Conservation (phyloP, 2,797 vertebrate genomes). For the Poliocrania exsul region DNA sequence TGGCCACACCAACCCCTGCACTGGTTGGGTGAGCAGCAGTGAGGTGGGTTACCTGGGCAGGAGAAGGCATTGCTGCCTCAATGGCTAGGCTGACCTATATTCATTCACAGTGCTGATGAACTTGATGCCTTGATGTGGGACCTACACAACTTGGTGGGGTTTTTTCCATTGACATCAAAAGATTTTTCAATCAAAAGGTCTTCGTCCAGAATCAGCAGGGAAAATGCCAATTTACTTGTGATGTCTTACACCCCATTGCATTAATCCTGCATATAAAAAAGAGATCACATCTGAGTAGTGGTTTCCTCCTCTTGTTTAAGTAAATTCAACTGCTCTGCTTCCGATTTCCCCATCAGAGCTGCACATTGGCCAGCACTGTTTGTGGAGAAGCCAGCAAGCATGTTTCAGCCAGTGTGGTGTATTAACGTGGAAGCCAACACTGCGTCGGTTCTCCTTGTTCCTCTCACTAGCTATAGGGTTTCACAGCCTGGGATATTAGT, state of each 20-base stretch:
- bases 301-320: slow-evolving; percentile 5
- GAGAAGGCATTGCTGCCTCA: background rate
- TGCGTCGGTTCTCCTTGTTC: background rate
- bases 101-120: background rate
- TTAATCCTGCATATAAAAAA: background rate
- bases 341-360: background rate
- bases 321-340: background rate
- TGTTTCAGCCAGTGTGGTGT: background rate
- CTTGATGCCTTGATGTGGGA: background rate
- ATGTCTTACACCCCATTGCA: background rate
- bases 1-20: fast-evolving
- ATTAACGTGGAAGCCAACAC: background rate
- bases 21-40: background rate
- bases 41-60: background rate
- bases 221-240: background rate
- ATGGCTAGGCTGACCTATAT: background rate
- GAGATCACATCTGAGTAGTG: background rate
- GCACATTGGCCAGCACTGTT: background rate
- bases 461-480: slow-evolving; percentile 48
- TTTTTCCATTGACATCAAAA: background rate
- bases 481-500: slow-evolving; percentile 60
- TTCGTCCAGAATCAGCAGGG: background rate
- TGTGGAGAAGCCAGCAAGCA: slow-evolving; percentile 18
- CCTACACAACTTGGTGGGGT: fast-evolving
- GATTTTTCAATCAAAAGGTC: background rate